Conservation (phyloP, 1,140 invertebrate genomes). For the Branchinecta lynchi region DNA sequence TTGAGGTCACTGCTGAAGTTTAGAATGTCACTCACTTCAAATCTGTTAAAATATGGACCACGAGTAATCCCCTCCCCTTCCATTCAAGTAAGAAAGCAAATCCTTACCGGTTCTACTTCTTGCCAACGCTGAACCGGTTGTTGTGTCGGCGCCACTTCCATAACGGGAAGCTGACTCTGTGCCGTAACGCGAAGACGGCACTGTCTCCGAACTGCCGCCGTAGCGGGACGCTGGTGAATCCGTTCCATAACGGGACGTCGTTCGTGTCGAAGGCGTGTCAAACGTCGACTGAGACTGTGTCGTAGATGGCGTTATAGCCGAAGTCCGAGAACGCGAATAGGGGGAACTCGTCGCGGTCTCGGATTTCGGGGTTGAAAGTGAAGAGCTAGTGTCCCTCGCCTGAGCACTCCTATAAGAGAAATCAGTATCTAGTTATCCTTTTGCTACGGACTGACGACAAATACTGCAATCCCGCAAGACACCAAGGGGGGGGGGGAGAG, state of each 20-base stretch:
- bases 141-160: constrained; percentile 7
- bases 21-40: no score
- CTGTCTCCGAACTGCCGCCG: neutral
- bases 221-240: neutral
- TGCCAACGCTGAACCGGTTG: constrained; percentile 7
- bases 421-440: no score
- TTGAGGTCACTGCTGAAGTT: no score
- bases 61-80: no score
- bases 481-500: no score
- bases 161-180: constrained; percentile 15
- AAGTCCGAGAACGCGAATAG: constrained; percentile 13
- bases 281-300: constrained; percentile 17
- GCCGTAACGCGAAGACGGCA: neutral
- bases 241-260: neutral
- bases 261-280: neutral
- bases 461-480: no score
- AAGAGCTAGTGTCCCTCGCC: constrained; percentile 36
- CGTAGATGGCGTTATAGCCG: constrained; percentile 8
- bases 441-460: no score
- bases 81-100: neutral
- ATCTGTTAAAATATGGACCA: no score
- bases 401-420: constrained; percentile 41
- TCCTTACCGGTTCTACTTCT: constrained; percentile 19
- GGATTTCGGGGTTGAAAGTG: constrained; percentile 8
- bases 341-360: constrained; percentile 13